Evolutionary conservation across 2,888 invertebrate genomes (phyloP), one percentile per base, ranked within the genome.

Genomic region (Chaitophorus viminalis): DNA sequence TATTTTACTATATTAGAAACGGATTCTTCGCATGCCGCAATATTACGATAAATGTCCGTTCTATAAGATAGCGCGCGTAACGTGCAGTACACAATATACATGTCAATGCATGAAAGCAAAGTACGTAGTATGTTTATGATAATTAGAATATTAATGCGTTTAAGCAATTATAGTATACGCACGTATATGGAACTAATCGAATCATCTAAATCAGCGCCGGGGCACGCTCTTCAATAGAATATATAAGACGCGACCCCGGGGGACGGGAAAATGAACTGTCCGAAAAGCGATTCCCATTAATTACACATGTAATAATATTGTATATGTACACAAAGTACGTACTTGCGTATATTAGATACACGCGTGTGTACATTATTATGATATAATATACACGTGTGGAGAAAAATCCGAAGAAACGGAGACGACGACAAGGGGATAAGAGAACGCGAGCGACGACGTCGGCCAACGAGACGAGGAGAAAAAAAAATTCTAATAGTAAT

Each of bases 121-220:
- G 46, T 46, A 46, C 46, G 14, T 3, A 14, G 46, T 14, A 11
- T 46, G 14, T 46, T 46, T 46, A 2, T 46, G 9, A 14, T 46
- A 46, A 14, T 46, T n/a, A n/a, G n/a, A 46, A 46, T 46, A 46
- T 14, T 46, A 46, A 46, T 14, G 46, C 60, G 36, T 3, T 17
- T 46, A 46, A 11, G 14, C 75, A 17, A 46, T 46, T 65, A 21
- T 25, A 18, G 33, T 14, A 21, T 46, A 6, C 14, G 21, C 36
- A 11, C 39, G 36, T 18, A 21, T 52, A 65, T 29, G 52, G 33
- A 36, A 36, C 83, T 87, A 87, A 87, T 79, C 86, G 86, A 87
- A 87, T 87, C 86, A 77, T 52, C 79, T 87, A 87, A 87, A 87
- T 87, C 86, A 87, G 77, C 70, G 77, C 70, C 86, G 70, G 85